phyloP scores from a whole-genome alignment of 2,888 invertebrate genomes.

The Atethmia centrago region DNA sequence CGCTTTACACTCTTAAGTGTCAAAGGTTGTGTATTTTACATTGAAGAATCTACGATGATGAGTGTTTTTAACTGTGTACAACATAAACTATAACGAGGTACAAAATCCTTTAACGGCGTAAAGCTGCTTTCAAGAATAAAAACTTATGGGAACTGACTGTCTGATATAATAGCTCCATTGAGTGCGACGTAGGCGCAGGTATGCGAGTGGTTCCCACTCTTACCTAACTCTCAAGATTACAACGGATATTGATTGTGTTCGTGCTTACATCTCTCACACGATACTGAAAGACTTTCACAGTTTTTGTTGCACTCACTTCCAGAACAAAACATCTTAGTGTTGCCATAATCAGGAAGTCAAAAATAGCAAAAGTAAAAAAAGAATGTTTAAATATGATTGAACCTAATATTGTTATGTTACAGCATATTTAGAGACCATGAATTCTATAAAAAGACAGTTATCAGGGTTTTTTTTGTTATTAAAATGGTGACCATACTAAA shows the following conservation, averaged over 20 bases:
- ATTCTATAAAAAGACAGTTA: neutral
- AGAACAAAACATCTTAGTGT: conserved; percentile 37
- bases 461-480: neutral
- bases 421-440: neutral
- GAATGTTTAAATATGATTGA: neutral
- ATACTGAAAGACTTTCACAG: conserved; percentile 79
- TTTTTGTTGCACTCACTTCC: conserved; percentile 75
- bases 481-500: too few relatives aligned
- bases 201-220: conserved; percentile 81
- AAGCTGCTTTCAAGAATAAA: conserved; percentile 79
- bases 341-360: conserved; percentile 22
- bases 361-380: neutral
- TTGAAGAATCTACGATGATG: conserved; percentile 29
- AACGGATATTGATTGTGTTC: conserved; percentile 87
- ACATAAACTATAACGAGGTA: conserved; percentile 45
- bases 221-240: conserved; percentile 83
- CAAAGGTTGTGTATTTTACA: conserved; percentile 15
- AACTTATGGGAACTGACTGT: conserved; percentile 78
- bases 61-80: conserved; percentile 42
- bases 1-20: conserved; percentile 19
- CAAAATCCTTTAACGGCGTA: conserved; percentile 47
- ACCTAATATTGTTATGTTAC: neutral
- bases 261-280: conserved; percentile 79
- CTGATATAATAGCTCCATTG: conserved; percentile 76
- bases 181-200: conserved; percentile 72